Evolutionary conservation across 1,140 invertebrate genomes (phyloP).

Genomic region (Heliconius congener): DNA sequence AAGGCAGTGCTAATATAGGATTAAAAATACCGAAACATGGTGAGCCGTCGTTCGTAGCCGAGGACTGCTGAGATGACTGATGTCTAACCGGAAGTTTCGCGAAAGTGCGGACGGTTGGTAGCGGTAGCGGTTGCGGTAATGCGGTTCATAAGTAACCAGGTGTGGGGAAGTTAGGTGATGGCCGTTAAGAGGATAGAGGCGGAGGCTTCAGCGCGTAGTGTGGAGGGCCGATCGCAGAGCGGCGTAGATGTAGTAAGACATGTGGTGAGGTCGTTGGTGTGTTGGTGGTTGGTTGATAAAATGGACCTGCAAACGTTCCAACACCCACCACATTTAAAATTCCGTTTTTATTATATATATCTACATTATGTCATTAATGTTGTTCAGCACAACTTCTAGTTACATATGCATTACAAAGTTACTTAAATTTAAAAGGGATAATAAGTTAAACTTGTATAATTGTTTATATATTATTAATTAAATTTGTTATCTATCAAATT

Average conservation of each 20-base stretch:
- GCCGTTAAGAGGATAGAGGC: constrained; percentile 66
- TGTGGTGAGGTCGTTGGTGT: constrained; percentile 79
- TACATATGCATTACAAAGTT: neutral
- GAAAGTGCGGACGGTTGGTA: constrained; percentile 58
- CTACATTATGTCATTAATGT: neutral
- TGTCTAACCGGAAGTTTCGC: constrained; percentile 64
- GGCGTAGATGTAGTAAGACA: constrained; percentile 76
- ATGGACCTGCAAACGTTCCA: constrained; percentile 81
- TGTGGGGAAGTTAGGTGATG: constrained; percentile 60
- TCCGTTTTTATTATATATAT: constrained; percentile 47
- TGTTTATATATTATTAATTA: neutral
- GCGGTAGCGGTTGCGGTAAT: constrained; percentile 61
- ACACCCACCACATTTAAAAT: constrained; percentile 80
- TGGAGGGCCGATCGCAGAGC: constrained; percentile 70
- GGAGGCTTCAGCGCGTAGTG: constrained; percentile 72
- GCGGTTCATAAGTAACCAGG: constrained; percentile 38
- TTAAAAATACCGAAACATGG: constrained; percentile 77
- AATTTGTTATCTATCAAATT: neutral
- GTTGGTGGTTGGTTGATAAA: constrained; percentile 81
- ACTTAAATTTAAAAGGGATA: neutral
- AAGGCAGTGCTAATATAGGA: constrained; percentile 79
- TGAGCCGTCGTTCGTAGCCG: constrained; percentile 61
- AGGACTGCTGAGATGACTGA: constrained; percentile 69
- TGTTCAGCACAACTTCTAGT: constrained; percentile 7
- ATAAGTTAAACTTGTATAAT: neutral